phyloP scores from a whole-genome alignment of 2,797 vertebrate species.

The Phrynocephalus guinanensis region DNA sequence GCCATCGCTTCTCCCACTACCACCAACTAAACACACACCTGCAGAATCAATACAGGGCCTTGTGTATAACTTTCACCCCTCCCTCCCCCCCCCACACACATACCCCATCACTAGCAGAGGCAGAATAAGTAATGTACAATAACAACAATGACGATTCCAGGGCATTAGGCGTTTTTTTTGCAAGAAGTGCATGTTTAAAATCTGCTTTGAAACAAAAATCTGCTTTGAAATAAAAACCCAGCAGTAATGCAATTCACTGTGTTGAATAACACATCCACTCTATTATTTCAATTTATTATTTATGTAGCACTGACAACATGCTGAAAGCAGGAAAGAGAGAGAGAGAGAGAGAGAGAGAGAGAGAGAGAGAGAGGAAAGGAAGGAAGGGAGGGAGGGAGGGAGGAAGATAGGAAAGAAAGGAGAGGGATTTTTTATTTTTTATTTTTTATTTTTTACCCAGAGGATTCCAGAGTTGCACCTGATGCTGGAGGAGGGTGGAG shows the following conservation, averaged over 20 bases:
- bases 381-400: too few relatives aligned
- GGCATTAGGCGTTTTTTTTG: background rate
- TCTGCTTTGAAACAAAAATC: conserved; percentile 6
- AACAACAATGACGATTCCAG: background rate
- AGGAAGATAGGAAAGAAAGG: too few relatives aligned
- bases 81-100: too few relatives aligned
- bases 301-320: background rate
- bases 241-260: background rate
- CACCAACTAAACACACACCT: background rate
- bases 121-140: background rate
- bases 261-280: conserved; percentile 6
- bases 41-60: background rate
- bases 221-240: conserved; percentile 9
- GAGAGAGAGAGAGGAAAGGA: too few relatives aligned
- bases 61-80: too few relatives aligned
- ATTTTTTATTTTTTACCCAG: too few relatives aligned
- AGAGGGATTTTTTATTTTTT: too few relatives aligned
- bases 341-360: too few relatives aligned
- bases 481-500: too few relatives aligned
- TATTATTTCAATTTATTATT: conserved; percentile 29
- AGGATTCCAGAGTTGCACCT: too few relatives aligned
- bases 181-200: conserved; percentile 1
- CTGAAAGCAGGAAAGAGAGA: too few relatives aligned
- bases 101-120: background rate
- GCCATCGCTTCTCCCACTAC: background rate